Percentiles rank a stretch among this genome's conserved stretches.
Evolutionary conservation across 2,113 vertebrate species (phyloP).

Genomic region (Polypterus bichir): DNA sequence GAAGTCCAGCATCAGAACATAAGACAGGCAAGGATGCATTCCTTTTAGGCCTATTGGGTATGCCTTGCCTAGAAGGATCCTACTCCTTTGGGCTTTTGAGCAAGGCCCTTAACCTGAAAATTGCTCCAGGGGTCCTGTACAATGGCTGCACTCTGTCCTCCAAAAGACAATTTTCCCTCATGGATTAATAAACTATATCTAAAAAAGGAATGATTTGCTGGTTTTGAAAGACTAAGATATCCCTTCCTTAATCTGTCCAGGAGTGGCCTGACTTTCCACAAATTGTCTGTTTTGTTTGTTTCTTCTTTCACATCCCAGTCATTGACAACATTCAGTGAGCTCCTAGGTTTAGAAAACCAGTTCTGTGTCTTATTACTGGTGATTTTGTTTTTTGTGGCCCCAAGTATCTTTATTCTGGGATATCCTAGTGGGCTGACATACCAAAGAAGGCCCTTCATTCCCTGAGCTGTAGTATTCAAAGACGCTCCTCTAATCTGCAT

Average conservation of each 20-base stretch:
- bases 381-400: not conserved
- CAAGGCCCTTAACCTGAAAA: conserved; percentile 9
- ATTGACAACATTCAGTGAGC: conserved; percentile 19
- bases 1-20: conserved; percentile 19
- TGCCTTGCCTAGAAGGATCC: conserved; percentile 10
- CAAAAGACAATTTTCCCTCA: too few relatives aligned
- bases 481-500: too few relatives aligned
- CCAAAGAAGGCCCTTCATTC: too few relatives aligned
- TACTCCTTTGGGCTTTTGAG: too few relatives aligned
- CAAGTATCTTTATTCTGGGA: too few relatives aligned
- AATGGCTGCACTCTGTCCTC: too few relatives aligned
- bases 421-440: too few relatives aligned
- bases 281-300: conserved; percentile 14
- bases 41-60: conserved; percentile 17
- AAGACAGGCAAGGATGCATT: conserved; percentile 15
- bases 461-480: too few relatives aligned
- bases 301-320: conserved; percentile 15
- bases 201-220: conserved; percentile 17
- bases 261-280: conserved; percentile 22
- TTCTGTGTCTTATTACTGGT: conserved; percentile 4
- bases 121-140: not conserved
- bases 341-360: conserved; percentile 17
- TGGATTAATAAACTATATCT: too few relatives aligned
- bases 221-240: conserved; percentile 14
- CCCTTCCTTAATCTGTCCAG: conserved; percentile 14